Conservation (phyloP, 2,113 vertebrate species). For the Pituophis catenifer region DNA sequence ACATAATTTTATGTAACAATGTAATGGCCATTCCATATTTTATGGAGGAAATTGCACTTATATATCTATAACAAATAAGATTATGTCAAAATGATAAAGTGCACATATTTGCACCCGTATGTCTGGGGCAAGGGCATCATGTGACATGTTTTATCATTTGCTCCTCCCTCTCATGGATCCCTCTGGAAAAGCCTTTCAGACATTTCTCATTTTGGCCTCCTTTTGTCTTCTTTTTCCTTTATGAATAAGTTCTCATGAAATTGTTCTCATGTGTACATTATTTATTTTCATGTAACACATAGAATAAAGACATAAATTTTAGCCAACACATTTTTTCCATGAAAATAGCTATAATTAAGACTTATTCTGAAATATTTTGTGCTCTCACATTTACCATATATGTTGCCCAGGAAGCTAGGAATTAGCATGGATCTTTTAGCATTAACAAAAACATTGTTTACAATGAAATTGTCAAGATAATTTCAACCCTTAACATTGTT, state of each 20-base stretch:
- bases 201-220: neutral
- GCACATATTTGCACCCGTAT: neutral
- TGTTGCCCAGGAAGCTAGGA: slow-evolving; percentile 3
- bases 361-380: neutral
- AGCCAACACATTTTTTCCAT: neutral
- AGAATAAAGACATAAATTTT: neutral
- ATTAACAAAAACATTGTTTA: neutral
- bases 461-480: neutral
- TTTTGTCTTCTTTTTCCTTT: neutral
- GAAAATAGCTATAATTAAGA: neutral
- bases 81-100: neutral
- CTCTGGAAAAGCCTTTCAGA: neutral
- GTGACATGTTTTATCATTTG: neutral
- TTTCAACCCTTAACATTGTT: neutral
- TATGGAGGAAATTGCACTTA: neutral
- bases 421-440: neutral
- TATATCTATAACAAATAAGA: neutral
- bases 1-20: neutral
- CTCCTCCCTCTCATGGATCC: neutral
- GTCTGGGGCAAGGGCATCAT: neutral
- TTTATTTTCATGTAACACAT: slow-evolving; percentile 2
- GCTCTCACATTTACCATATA: slow-evolving; percentile 8
- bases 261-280: neutral
- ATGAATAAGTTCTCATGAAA: neutral
- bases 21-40: neutral